phyloP scores from a whole-genome alignment of 2,113 vertebrate genomes.

The Hydrolagus affinis region DNA sequence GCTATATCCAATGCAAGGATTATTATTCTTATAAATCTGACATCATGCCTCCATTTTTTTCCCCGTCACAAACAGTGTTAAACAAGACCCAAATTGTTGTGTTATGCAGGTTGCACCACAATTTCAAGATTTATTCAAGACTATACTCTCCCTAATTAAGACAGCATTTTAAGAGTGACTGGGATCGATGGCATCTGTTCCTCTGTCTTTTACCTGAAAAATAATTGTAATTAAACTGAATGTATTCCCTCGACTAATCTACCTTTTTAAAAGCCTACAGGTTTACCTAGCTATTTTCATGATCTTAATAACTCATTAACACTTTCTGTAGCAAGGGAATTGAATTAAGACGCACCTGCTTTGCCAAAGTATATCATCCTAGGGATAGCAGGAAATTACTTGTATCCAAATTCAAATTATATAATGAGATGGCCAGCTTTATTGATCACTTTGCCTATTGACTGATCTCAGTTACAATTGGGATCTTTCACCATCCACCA shows the following conservation, averaged over 20 bases:
- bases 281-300: neutral
- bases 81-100: neutral
- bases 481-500: neutral
- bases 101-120: neutral
- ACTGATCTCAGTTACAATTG: neutral
- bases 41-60: neutral
- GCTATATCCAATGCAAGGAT: too few relatives aligned
- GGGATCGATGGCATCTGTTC: neutral
- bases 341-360: neutral
- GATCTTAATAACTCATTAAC: slow-evolving; percentile 4
- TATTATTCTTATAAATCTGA: too few relatives aligned
- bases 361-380: neutral
- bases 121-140: neutral
- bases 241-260: neutral
- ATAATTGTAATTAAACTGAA: neutral
- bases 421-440: neutral
- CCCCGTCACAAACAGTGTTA: neutral
- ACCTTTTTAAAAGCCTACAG: neutral
- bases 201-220: neutral
- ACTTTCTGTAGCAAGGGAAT: neutral
- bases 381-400: neutral
- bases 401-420: slow-evolving; percentile 5
- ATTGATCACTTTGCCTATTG: neutral
- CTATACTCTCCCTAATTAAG: neutral
- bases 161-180: neutral